Conservation (phyloP, 2,113 vertebrate species). For the Casuarius casuarius region DNA sequence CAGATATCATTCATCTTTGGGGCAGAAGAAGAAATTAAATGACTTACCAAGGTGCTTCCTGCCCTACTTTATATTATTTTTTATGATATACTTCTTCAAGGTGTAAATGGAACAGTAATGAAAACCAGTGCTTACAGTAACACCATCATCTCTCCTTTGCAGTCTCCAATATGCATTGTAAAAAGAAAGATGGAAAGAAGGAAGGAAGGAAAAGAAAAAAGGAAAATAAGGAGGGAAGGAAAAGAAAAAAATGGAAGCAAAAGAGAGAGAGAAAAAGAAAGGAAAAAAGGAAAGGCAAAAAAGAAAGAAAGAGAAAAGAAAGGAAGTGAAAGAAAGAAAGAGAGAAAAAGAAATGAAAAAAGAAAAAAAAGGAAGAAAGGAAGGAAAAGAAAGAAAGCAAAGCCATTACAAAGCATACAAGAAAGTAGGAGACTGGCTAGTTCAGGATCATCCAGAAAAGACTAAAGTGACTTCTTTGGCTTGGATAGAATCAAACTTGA, state of each 20-base stretch:
- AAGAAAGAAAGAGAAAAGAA: too few species aligned
- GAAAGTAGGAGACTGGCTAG: not conserved
- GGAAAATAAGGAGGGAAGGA: too few species aligned
- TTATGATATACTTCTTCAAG: not conserved
- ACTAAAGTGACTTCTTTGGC: not conserved
- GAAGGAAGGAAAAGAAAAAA: too few species aligned
- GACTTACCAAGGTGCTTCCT: not conserved
- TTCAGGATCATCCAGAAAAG: not conserved
- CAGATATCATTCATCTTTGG: not conserved
- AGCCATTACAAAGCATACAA: not conserved
- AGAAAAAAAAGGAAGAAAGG: rapidly evolving
- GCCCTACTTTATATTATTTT: not conserved
- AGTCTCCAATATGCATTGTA: not conserved
- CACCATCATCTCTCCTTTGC: not conserved
- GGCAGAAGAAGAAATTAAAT: not conserved
- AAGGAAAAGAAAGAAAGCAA: not conserved
- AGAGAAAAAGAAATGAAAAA: too few species aligned
- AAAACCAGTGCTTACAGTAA: not conserved
- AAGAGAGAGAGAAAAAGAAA: rapidly evolving
- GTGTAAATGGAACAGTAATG: not conserved
- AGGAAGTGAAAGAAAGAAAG: not conserved
- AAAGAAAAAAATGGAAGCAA: rapidly evolving
- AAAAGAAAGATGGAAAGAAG: not conserved
- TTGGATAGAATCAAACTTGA: not conserved
- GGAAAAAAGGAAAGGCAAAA: not conserved